Percentiles rank a stretch among this genome's conserved stretches.
Conservation (phyloP, 2,113 vertebrate species). For the Pedionomus torquatus region DNA sequence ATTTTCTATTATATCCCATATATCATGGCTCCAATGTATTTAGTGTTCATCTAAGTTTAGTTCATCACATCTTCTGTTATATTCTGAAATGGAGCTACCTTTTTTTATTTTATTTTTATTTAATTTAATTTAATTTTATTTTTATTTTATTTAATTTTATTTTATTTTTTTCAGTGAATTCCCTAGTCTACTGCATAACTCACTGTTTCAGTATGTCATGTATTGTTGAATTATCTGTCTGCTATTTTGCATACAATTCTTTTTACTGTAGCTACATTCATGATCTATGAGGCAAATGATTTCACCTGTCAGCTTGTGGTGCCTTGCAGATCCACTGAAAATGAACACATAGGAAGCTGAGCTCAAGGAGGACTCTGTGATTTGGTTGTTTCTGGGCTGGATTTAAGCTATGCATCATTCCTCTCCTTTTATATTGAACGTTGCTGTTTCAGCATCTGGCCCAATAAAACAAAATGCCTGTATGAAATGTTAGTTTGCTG, state of each 20-base stretch:
- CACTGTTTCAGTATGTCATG: background rate
- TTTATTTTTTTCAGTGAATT: background rate
- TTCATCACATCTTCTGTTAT: background rate
- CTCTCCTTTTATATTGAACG: background rate
- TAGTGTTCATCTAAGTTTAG: background rate
- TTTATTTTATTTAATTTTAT: background rate
- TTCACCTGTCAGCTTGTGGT: conserved; percentile 43
- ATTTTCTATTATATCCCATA: background rate
- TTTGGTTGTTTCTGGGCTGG: background rate
- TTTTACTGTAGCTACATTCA: conserved; percentile 32
- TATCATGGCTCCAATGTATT: background rate
- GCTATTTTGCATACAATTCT: conserved; percentile 34
- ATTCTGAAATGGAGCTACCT: background rate
- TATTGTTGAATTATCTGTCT: conserved; percentile 19
- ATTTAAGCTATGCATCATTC: background rate
- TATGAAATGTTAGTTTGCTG: background rate
- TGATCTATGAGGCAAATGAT: conserved; percentile 62
- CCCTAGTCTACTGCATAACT: background rate
- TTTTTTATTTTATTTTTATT: background rate
- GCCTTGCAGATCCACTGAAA: conserved; percentile 18
- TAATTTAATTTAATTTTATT: background rate
- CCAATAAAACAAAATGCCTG: background rate
- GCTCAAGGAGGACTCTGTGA: background rate
- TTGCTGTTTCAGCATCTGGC: background rate
- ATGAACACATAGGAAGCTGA: conserved; percentile 8